These are phyloP conservation scores for Lysandra bellargus DNA, from an alignment of 2,888 invertebrate genomes.

Conservation along the genomic window DNA sequence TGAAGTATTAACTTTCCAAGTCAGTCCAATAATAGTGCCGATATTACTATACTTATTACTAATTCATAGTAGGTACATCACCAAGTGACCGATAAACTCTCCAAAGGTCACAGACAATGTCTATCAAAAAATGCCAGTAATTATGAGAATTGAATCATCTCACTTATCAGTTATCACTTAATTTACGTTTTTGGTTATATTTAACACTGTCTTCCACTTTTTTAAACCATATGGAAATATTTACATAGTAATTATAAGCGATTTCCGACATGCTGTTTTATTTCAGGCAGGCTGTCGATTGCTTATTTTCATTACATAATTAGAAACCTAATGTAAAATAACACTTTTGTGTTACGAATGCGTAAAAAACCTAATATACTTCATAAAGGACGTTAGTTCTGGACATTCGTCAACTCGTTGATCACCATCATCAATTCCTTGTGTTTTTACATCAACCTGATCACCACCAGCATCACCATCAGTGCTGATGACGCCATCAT, in stretches of 20 bases:
- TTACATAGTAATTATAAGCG: too few species aligned
- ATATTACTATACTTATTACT: not conserved
- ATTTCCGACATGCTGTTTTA: not conserved
- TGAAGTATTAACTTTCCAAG: slow-evolving; percentile 1
- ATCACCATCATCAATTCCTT: not conserved
- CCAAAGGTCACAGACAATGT: not conserved
- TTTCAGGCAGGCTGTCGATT: not conserved
- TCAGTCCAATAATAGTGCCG: not conserved
- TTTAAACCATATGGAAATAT: too few species aligned
- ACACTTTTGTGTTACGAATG: not conserved
- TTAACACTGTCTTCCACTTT: not conserved
- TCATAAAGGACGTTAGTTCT: not conserved
- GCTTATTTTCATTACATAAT: not conserved
- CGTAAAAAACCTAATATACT: not conserved
- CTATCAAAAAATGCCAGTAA: not conserved
- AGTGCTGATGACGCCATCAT: not conserved
- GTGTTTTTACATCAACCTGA: not conserved
- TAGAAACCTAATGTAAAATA: not conserved
- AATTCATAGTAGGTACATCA: not conserved
- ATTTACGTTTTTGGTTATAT: not conserved
- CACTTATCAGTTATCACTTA: not conserved
- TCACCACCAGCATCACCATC: not conserved
- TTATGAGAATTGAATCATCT: not conserved
- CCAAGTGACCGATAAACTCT: not conserved
- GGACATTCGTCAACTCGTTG: not conserved